Base-by-base conservation (phyloP, 1,140 invertebrate species). In the Brachionus manjavacas region DNA sequence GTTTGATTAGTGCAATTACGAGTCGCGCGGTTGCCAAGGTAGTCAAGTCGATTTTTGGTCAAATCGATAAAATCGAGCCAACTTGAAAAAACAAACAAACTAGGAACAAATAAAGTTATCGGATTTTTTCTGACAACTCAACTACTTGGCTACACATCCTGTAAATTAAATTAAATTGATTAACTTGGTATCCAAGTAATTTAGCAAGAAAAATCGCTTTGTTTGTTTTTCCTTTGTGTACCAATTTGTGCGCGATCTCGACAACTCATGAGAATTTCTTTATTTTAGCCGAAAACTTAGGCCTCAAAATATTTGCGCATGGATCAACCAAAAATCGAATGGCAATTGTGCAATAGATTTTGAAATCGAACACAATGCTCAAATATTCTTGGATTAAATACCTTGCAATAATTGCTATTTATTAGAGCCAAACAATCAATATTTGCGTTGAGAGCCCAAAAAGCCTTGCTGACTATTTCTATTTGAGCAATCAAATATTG, bases 151-250 rank as follows among this genome's bases (percentile, higher is more conserved):
- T 68, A 68, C 31, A 68, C 66, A 68, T 68, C 66, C 66, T 68
- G 66, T 68, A 68, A 31, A 68, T 68, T 68, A 68, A 68, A 68
- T 68, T 68, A 68, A 68, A 68, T 68, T 68, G 66, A 68, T 68
- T 68, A 68, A 68, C 28, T 68, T 68, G 66, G 66, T 68, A 31
- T 39, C 66, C 66, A 68, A 68, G 66, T 68, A 68, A 68, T 68
- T 68, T 31, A 68, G 31, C 31, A 35, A 35, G 31, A 35, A 68
- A 31, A 31, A 68, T 28, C 1, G 25, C 11, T 68, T 28, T 68
- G 66, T 68, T 68, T 68, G 66, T 68, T 68, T 66, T 68, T 68
- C 31, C 25, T 28, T 68, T 68, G 66, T 68, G 52, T 60, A 60
- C 20, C 16, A 60, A 25, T 20, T 60, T 60, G 52, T 8, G 52